Conservation (phyloP, 2,113 vertebrate species). For the Geothlypis trichas region DNA sequence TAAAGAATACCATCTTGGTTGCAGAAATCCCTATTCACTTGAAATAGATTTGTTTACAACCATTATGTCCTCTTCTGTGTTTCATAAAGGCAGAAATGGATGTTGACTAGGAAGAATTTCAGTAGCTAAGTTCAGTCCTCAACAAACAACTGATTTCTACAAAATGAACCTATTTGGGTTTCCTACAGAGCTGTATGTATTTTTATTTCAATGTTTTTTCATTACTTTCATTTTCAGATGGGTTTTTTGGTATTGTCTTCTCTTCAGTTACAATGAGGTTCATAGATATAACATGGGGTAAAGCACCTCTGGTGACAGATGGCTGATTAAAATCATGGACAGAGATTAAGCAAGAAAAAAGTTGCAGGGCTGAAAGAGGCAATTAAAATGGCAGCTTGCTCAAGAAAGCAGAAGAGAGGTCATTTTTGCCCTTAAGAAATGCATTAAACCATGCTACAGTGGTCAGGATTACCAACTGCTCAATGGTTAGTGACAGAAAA, state of each 20-base stretch:
- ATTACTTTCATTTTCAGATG: background rate
- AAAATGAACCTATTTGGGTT: background rate
- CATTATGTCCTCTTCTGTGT: background rate
- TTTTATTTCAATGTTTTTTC: background rate
- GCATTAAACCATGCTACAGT: constrained; percentile 42
- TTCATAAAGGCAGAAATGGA: background rate
- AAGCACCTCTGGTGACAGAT: constrained; percentile 61
- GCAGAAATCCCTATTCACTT: background rate
- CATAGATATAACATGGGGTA: background rate
- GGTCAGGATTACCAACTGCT: constrained; percentile 51
- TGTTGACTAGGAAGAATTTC: background rate
- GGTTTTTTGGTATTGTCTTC: background rate
- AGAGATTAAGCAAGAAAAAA: constrained; percentile 49
- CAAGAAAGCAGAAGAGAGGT: constrained; percentile 61
- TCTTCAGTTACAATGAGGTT: constrained; percentile 9
- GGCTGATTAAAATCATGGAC: constrained; percentile 48
- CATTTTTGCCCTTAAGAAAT: constrained; percentile 55
- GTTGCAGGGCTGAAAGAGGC: constrained; percentile 32
- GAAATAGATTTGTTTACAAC: background rate
- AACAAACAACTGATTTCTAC: background rate
- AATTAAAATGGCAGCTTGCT: constrained; percentile 60
- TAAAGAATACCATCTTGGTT: background rate
- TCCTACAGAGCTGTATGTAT: background rate
- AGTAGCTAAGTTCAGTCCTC: background rate
- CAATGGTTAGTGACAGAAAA: constrained; percentile 22